Percentiles rank a stretch among this genome's conserved stretches.
Evolutionary conservation across 92 coral and sea anemone species (phyloP).

Genomic region (Pocillopora meandrina): DNA sequence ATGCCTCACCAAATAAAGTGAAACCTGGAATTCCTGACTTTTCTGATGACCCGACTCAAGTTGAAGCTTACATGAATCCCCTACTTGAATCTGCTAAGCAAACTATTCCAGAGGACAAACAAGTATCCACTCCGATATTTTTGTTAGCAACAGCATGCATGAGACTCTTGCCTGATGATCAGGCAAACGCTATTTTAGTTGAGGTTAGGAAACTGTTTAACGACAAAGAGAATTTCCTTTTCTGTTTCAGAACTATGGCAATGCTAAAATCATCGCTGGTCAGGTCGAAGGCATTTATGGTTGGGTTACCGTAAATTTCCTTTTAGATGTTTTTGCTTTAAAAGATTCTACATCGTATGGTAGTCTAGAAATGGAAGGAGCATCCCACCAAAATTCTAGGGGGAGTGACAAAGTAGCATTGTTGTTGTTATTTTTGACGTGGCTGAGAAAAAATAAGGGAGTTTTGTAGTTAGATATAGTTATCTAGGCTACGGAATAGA

Average conservation of each 20-base stretch:
- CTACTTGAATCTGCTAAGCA: conserved; percentile 50
- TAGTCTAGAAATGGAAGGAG: conserved; percentile 59
- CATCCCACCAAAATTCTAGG: conserved; percentile 56
- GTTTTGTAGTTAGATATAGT: conserved; percentile 39
- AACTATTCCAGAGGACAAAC: conserved; percentile 53
- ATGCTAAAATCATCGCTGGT: conserved; percentile 44
- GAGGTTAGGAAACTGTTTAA: conserved; percentile 49
- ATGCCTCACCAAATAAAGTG: conserved; percentile 2
- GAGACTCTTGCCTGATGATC: conserved; percentile 38
- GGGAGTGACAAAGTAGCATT: neutral
- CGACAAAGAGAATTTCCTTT: conserved; percentile 51
- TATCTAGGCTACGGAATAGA: conserved; percentile 59
- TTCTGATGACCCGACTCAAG: conserved; percentile 28
- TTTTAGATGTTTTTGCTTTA: conserved; percentile 30
- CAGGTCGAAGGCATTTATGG: conserved; percentile 49
- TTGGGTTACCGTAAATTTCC: conserved; percentile 62
- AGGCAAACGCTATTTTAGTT: conserved; percentile 22
- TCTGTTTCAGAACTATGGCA: conserved; percentile 25
- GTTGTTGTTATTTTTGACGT: conserved; percentile 4
- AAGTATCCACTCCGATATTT: conserved; percentile 37
- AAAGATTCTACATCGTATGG: neutral
- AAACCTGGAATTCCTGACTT: conserved; percentile 49
- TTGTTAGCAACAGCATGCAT: conserved; percentile 70
- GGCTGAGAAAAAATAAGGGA: conserved; percentile 19
- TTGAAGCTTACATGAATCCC: conserved; percentile 49